These are phyloP conservation scores for Zeuzera pyrina DNA, from an alignment of 2,888 invertebrate genomes.

Conservation along the genomic window DNA sequence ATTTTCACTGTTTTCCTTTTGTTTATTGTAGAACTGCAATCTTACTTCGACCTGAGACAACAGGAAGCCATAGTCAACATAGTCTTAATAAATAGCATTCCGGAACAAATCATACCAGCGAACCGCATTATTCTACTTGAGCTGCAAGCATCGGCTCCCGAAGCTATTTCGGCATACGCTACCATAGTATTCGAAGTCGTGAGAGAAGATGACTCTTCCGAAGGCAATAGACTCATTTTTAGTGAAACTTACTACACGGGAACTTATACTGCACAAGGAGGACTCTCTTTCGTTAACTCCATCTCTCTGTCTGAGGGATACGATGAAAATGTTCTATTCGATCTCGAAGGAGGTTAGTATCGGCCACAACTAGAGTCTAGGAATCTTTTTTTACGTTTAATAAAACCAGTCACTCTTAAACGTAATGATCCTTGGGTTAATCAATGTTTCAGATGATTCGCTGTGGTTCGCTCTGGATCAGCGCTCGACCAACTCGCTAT, in stretches of 20 bases:
- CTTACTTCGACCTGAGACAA: conserved; percentile 7
- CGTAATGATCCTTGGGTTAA: background rate
- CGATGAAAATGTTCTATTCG: conserved; percentile 20
- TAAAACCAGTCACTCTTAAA: background rate
- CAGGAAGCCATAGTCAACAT: conserved; percentile 14
- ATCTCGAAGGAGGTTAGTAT: conserved; percentile 24
- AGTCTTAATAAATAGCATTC: conserved; percentile 10
- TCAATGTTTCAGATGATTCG: conserved; percentile 8
- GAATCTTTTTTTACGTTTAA: background rate
- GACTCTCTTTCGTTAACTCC: conserved; percentile 13
- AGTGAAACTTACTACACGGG: conserved; percentile 22
- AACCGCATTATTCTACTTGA: conserved; percentile 18
- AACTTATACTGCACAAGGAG: conserved; percentile 13
- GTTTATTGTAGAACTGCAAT: conserved; percentile 12
- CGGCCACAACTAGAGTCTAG: background rate
- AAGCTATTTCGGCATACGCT: conserved; percentile 12
- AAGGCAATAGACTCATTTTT: conserved; percentile 13
- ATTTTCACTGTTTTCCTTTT: too few species aligned
- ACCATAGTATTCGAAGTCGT: conserved; percentile 13
- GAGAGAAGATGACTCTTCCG: background rate
- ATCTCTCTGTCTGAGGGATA: conserved; percentile 20
- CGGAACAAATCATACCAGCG: conserved; percentile 14
- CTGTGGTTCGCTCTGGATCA: conserved; percentile 9
- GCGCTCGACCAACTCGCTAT: conserved; percentile 13
- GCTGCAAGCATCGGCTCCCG: conserved; percentile 17